Evolutionary conservation across 2,113 vertebrate species (phyloP).

Genomic region (Oplegnathus fasciatus): DNA sequence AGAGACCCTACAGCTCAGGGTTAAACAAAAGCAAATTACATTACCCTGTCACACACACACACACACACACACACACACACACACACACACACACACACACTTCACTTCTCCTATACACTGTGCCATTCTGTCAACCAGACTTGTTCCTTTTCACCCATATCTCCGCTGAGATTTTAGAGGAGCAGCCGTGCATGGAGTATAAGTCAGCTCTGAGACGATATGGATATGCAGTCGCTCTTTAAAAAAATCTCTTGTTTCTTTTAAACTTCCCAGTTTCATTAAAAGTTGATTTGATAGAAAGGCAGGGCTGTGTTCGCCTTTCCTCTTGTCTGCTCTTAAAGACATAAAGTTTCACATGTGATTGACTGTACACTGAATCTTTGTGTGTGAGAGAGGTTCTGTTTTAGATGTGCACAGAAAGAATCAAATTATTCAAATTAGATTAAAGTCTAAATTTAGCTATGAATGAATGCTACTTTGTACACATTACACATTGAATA

Average conservation of each 20-base stretch:
- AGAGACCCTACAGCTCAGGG: constrained; percentile 80
- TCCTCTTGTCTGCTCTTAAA: not conserved
- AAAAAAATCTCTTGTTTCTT: constrained; percentile 35
- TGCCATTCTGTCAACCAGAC: constrained; percentile 49
- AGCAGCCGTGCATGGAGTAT: constrained; percentile 46
- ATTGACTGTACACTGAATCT: not conserved
- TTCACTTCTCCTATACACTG: constrained; percentile 52
- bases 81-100: constrained; percentile 29
- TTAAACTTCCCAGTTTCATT: constrained; percentile 60
- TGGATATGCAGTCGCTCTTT: constrained; percentile 48
- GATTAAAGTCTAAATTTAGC: not conserved
- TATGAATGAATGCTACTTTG: not conserved
- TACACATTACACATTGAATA: not conserved
- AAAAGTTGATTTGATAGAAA: constrained; percentile 61
- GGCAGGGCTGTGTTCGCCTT: not conserved
- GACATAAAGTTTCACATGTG: not conserved
- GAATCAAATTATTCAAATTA: not conserved
- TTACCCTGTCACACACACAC: constrained; percentile 57
- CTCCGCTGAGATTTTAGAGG: constrained; percentile 63
- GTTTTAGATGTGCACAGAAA: not conserved
- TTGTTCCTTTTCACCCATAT: constrained; percentile 58
- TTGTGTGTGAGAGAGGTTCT: not conserved
- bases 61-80: constrained; percentile 14
- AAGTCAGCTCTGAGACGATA: constrained; percentile 37
- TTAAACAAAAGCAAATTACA: constrained; percentile 86